Base-by-base conservation (phyloP, 2,797 vertebrate genomes). In the Enteromius viviparus region DNA sequence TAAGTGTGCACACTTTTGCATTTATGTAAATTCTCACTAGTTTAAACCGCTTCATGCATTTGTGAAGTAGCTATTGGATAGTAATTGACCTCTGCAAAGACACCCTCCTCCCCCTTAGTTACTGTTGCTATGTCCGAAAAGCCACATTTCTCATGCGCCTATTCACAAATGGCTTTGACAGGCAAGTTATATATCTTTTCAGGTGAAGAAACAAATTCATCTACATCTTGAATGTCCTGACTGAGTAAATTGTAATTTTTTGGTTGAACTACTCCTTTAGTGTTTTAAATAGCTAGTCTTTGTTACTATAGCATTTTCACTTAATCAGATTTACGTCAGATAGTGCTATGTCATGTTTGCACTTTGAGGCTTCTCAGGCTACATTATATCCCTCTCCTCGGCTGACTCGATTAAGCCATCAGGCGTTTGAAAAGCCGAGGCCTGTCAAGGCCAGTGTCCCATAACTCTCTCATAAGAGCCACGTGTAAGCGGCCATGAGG, bases 331-430 rank as follows among this genome's bases (percentile, higher is more conserved):
- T 64, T 23, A 58, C 9, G 5, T 65, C 32, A 78, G 74, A 78
- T 77, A 86, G 32, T 66, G 55, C 58, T 72, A 47, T 81, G 58
- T 19, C 78, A 77, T 17, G 3, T 49, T 66, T 77, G 83, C 21
- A 64, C 72, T 47, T n/a, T 77, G 76, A 72, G 70, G 32, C 42
- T 47, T 64, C 80, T 84, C 72, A 58, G 17, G 65, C 77, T 60
- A 23, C 78, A 80, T 85, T 78, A 77, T 74, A 84, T 80, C 82
- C 68, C 45, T 64, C 45, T 84, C 68, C n/a, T 71, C 49, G 55
- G 10, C 45, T 51, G 26, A 62, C 72, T 78, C 12, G 34, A 81
- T 84, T 85, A 87, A 85, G 78, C 40, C 51, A 6, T 83, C 66
- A 69, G 66, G 62, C n/a, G 34, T 78, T 65, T 40, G 64, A 86